These are phyloP conservation scores for Magallana ariakensis DNA, from an alignment of 1,140 invertebrate genomes.

Conservation along the genomic window DNA sequence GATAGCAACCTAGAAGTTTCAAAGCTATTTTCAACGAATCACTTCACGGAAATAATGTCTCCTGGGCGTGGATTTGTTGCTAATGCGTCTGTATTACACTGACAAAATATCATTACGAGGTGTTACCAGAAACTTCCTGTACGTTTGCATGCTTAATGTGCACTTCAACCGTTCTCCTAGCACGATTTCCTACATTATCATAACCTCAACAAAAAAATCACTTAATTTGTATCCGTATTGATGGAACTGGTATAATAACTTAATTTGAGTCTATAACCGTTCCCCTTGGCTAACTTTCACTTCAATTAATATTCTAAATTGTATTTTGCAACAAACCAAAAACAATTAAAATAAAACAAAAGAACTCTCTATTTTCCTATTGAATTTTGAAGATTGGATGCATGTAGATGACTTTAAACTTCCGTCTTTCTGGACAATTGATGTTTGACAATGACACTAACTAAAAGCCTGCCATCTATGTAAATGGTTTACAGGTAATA, in stretches of 20 bases:
- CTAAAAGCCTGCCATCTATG: background rate
- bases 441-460: too few species aligned
- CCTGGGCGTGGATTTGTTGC: background rate
- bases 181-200: background rate
- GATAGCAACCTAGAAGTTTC: background rate
- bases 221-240: background rate
- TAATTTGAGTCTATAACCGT: too few species aligned
- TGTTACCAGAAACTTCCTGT: constrained; percentile 11
- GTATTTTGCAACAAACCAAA: too few species aligned
- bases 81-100: background rate
- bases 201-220: background rate
- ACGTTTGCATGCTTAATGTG: constrained; percentile 22
- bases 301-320: too few species aligned
- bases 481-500: background rate
- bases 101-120: background rate
- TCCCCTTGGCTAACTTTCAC: too few species aligned
- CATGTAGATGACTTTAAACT: background rate
- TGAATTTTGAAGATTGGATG: background rate
- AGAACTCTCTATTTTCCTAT: too few species aligned
- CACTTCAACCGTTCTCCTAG: background rate
- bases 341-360: too few species aligned
- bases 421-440: background rate
- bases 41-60: background rate
- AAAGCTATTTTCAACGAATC: background rate
- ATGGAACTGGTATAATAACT: too few species aligned